phyloP scores from a whole-genome alignment of 2,113 vertebrate genomes.

The Lathamus discolor region DNA sequence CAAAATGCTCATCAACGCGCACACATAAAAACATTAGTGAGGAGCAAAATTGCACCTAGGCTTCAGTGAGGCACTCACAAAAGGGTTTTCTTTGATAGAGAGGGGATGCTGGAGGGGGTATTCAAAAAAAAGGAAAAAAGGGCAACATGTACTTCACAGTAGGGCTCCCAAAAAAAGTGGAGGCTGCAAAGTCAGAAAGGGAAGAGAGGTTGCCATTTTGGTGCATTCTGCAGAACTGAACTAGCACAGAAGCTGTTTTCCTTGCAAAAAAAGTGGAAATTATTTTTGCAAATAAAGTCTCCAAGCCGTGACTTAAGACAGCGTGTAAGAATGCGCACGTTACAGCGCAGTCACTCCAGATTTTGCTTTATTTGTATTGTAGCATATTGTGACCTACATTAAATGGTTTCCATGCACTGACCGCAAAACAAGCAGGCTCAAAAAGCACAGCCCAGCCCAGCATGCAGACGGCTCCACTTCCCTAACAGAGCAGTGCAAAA shows the following conservation, averaged over 20 bases:
- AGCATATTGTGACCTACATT: slow-evolving; percentile 28
- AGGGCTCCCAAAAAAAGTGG: background rate
- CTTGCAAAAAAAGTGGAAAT: background rate
- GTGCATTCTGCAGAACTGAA: background rate
- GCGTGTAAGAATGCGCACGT: background rate
- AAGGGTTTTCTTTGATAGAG: background rate
- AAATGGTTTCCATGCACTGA: background rate
- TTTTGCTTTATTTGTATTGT: background rate
- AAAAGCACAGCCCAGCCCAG: background rate
- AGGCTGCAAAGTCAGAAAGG: background rate
- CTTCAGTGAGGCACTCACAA: background rate
- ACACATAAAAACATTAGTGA: background rate
- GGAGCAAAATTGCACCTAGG: background rate
- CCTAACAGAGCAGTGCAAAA: background rate
- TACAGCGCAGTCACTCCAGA: background rate
- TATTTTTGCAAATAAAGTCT: slow-evolving; percentile 1
- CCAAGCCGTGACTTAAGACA: background rate
- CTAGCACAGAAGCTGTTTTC: background rate
- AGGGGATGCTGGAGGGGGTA: background rate
- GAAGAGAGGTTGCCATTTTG: background rate
- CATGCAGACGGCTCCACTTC: background rate
- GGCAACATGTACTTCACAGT: background rate
- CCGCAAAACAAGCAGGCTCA: background rate
- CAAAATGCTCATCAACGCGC: background rate
- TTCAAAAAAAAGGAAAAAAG: background rate